Evolutionary conservation across 1,140 invertebrate genomes (phyloP).

Genomic region (Pseudomyrmex flavicornis): DNA sequence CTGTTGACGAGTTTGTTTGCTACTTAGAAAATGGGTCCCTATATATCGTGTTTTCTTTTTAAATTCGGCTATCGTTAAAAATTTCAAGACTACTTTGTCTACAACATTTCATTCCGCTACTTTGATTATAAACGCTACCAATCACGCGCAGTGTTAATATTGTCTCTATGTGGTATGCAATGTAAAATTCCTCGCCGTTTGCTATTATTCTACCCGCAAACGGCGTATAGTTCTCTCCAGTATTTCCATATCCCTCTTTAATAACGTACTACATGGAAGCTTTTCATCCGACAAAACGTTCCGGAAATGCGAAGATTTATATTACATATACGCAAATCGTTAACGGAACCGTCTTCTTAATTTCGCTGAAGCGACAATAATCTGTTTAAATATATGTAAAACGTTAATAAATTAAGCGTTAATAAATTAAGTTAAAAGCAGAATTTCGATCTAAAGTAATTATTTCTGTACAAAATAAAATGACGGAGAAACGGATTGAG

Average conservation of each 20-base stretch:
- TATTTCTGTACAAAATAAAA: constrained; percentile 14
- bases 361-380: constrained; percentile 8
- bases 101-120: constrained; percentile 63
- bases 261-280: background rate
- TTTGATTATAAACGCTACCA: constrained; percentile 77
- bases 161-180: constrained; percentile 73
- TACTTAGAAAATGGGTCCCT: constrained; percentile 63
- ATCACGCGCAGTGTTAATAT: constrained; percentile 64
- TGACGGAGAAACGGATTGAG: background rate
- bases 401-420: constrained; percentile 25
- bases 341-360: constrained; percentile 32
- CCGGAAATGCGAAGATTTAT: constrained; percentile 31
- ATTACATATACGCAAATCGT: constrained; percentile 25
- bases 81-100: constrained; percentile 55
- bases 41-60: constrained; percentile 43
- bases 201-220: constrained; percentile 56
- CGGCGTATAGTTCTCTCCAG: constrained; percentile 41
- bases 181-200: constrained; percentile 61
- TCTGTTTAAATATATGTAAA: no score
- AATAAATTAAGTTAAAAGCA: constrained; percentile 36
- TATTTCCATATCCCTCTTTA: constrained; percentile 20
- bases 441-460: background rate
- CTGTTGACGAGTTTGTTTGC: constrained; percentile 24
- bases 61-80: constrained; percentile 48
- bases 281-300: constrained; percentile 40